These are phyloP conservation scores for Drosophila chauvacae DNA, from an alignment of 1,140 invertebrate species.

Conservation along the genomic window DNA sequence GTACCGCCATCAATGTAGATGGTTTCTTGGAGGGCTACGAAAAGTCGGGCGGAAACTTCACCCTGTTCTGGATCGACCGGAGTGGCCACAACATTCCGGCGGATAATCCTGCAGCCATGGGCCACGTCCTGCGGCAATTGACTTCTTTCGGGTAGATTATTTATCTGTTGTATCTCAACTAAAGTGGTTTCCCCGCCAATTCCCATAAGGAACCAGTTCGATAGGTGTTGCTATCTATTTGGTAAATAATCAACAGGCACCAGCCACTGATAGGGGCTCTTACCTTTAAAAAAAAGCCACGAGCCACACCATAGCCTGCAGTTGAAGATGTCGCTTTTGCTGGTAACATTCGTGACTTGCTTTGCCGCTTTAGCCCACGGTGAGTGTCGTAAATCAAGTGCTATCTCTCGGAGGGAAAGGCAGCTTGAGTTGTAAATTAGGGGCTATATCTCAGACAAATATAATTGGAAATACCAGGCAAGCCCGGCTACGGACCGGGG, in stretches of 20 bases:
- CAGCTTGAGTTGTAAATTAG: neutral
- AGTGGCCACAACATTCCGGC: conserved; percentile 87
- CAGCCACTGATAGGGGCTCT: conserved; percentile 17
- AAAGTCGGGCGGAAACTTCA: conserved; percentile 88
- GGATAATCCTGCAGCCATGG: conserved; percentile 76
- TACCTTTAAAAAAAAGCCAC: conserved; percentile 38
- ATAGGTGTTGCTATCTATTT: neutral
- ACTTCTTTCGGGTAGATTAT: conserved; percentile 47
- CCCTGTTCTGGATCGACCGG: conserved; percentile 90
- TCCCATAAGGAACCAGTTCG: conserved; percentile 4
- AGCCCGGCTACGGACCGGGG: conserved; percentile 86
- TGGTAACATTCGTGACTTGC: conserved; percentile 37
- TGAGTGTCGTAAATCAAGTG: conserved; percentile 16
- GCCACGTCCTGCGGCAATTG: conserved; percentile 60
- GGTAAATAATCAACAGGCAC: neutral
- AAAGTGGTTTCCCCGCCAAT: neutral
- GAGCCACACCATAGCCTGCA: conserved; percentile 2
- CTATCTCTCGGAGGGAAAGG: conserved; percentile 1
- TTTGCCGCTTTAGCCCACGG: conserved; percentile 36
- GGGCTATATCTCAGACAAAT: neutral
- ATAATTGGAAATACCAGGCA: conserved; percentile 31
- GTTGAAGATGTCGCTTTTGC: conserved; percentile 42
- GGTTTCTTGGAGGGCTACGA: conserved; percentile 88
- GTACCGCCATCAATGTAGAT: conserved; percentile 86
- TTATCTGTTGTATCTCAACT: neutral